Percentiles rank a stretch among this genome's conserved stretches.
phyloP scores from a whole-genome alignment of 2,797 vertebrate genomes.

The Oreochromis grahami region DNA sequence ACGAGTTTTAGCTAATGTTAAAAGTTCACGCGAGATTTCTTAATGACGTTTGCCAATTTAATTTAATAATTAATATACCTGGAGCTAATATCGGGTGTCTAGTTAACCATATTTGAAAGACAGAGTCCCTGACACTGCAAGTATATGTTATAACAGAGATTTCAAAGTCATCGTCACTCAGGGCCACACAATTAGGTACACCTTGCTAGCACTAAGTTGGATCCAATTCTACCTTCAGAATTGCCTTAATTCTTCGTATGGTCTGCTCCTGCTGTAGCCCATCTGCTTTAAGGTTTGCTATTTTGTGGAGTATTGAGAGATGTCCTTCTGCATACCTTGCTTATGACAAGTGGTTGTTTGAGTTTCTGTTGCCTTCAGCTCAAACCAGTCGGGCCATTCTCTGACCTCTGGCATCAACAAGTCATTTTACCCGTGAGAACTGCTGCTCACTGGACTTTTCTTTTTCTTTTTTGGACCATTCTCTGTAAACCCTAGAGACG shows the following conservation, averaged over 20 bases:
- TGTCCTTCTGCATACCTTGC: background rate
- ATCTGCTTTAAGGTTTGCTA: background rate
- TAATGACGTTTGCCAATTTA: background rate
- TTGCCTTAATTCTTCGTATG: background rate
- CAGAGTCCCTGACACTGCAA: background rate
- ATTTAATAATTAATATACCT: background rate
- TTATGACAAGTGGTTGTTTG: background rate
- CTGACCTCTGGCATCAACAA: slow-evolving; percentile 51
- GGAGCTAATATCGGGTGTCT: background rate
- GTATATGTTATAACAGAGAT: background rate
- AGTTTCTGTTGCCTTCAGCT: background rate
- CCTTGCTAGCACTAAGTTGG: background rate
- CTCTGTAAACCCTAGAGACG: background rate
- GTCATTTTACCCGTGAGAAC: slow-evolving; percentile 19
- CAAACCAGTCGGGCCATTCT: slow-evolving; percentile 21
- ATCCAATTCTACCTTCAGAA: background rate
- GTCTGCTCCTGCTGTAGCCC: background rate
- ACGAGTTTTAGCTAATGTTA: background rate
- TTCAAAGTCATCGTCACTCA: background rate
- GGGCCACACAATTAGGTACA: background rate
- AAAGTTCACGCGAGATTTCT: background rate
- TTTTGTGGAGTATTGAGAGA: background rate
- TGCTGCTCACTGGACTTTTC: background rate
- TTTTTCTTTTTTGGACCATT: background rate
- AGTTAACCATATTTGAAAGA: background rate